Conservation (phyloP, 64 coral and sea anemone genomes). For the Pocillopora verrucosa region DNA sequence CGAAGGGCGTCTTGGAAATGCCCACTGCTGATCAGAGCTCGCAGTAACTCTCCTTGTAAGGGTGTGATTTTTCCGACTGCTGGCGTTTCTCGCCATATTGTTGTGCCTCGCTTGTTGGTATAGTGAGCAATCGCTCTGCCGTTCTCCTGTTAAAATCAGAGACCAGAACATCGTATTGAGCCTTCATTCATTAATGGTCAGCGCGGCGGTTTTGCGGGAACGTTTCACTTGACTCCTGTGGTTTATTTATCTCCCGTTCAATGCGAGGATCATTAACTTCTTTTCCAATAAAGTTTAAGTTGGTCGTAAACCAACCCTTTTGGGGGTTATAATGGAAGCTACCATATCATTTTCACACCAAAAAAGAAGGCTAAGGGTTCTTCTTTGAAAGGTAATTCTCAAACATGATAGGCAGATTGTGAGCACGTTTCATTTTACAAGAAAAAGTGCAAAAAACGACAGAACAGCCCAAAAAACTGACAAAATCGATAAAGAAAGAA, state of each 20-base stretch:
- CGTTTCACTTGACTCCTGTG: background rate
- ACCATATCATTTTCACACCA: too few relatives aligned
- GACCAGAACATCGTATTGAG: conserved; percentile 56
- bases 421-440: too few relatives aligned
- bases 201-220: conserved; percentile 48
- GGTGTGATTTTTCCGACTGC: conserved; percentile 34
- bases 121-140: conserved; percentile 5
- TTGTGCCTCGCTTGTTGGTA: conserved; percentile 3
- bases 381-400: too few relatives aligned
- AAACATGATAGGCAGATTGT: too few relatives aligned
- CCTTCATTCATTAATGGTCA: conserved; percentile 85
- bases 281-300: background rate
- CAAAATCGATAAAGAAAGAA: too few relatives aligned
- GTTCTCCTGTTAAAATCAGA: conserved; percentile 2
- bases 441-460: too few relatives aligned
- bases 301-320: too few relatives aligned
- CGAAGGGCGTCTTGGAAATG: conserved; percentile 64
- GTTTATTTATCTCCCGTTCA: background rate
- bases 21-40: conserved; percentile 73
- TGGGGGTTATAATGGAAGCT: too few relatives aligned
- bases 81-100: conserved; percentile 43
- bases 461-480: too few relatives aligned
- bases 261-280: background rate
- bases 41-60: conserved; percentile 67
- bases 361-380: too few relatives aligned